Conservation (phyloP, 2,888 invertebrate species). For the Leptopilina myrica region DNA sequence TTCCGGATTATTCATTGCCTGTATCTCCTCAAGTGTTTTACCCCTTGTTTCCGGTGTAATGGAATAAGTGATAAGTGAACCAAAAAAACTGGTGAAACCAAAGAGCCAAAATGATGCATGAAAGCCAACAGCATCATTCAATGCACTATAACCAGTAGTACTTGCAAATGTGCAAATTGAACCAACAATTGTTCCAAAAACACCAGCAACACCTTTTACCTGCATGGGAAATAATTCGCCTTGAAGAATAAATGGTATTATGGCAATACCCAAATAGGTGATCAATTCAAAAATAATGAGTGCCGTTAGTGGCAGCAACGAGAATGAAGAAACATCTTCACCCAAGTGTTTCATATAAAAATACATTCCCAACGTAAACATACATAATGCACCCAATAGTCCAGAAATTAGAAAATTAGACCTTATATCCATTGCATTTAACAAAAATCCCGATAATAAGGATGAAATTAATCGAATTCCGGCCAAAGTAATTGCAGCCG, state of each 20-base stretch:
- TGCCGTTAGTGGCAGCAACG: slow-evolving; percentile 80
- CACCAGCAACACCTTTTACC: slow-evolving; percentile 82
- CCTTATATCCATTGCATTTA: slow-evolving; percentile 81
- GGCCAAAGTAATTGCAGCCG: slow-evolving; percentile 79
- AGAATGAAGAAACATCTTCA: slow-evolving; percentile 77
- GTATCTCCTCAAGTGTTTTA: slow-evolving; percentile 80
- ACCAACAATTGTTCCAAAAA: slow-evolving; percentile 81
- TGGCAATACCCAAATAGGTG: slow-evolving; percentile 81
- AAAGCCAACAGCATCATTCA: slow-evolving; percentile 78
- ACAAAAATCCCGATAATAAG: slow-evolving; percentile 79
- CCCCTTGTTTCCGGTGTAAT: slow-evolving; percentile 81
- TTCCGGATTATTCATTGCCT: slow-evolving; percentile 65
- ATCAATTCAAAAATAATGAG: slow-evolving; percentile 81
- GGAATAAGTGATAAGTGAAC: slow-evolving; percentile 78
- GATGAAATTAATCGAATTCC: slow-evolving; percentile 79
- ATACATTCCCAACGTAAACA: slow-evolving; percentile 79
- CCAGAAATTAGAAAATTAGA: slow-evolving; percentile 81
- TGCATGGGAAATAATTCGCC: slow-evolving; percentile 82
- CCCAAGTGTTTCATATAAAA: slow-evolving; percentile 78
- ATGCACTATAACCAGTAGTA: slow-evolving; percentile 79
- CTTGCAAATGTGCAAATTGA: slow-evolving; percentile 81
- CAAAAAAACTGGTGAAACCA: slow-evolving; percentile 65
- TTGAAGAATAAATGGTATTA: slow-evolving; percentile 81
- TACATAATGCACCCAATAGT: slow-evolving; percentile 78
- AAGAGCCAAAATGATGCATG: slow-evolving; percentile 80